phyloP scores from a whole-genome alignment of 1,140 invertebrate genomes.

The Lasioglossum albipes region DNA sequence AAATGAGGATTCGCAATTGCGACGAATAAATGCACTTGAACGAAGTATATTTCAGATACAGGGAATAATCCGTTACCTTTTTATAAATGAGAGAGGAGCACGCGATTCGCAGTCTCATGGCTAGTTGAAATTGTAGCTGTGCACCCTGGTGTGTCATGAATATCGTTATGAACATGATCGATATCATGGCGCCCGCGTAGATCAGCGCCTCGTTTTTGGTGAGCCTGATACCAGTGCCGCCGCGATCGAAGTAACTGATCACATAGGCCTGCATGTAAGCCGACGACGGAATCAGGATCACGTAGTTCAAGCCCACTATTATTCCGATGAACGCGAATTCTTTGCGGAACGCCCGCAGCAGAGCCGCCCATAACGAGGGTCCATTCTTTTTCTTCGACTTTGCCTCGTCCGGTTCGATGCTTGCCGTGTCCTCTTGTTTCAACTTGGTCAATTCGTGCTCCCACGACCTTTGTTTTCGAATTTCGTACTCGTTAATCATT shows the following conservation, averaged over 20 bases:
- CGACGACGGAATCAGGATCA: background rate
- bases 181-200: constrained; percentile 72
- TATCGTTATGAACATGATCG: constrained; percentile 67
- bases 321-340: background rate
- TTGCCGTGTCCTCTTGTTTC: no score
- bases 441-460: background rate
- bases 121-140: constrained; percentile 78
- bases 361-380: background rate
- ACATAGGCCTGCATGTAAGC: background rate
- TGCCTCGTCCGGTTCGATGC: background rate
- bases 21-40: no score
- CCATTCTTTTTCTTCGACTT: background rate
- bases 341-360: background rate
- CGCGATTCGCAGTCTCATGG: constrained; percentile 83
- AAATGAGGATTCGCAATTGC: no score
- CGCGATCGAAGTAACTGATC: background rate
- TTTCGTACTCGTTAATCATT: background rate
- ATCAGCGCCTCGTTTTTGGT: constrained; percentile 66
- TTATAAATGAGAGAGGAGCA: constrained; percentile 83
- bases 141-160: constrained; percentile 78
- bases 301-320: background rate
- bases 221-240: constrained; percentile 38
- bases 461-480: background rate
- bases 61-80: constrained; percentile 78
- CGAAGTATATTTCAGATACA: no score